Evolutionary conservation across 2,888 invertebrate genomes (phyloP), one percentile per base, ranked within the genome.

Genomic region (Corbicula japonica): DNA sequence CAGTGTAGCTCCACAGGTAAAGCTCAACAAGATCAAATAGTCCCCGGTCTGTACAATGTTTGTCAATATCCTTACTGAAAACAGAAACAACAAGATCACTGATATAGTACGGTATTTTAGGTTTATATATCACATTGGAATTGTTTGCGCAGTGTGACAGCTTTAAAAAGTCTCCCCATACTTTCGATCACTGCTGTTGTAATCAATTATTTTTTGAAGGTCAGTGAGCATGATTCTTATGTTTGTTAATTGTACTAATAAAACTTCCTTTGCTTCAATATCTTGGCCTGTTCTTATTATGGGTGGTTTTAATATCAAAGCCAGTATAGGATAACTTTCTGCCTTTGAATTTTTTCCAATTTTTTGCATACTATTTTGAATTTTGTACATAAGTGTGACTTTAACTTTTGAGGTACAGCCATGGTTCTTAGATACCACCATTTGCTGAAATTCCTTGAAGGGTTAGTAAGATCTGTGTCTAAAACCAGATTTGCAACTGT

Each of bases 21-120:
- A 89, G 72, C 87, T 88, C 12, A 84, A 28, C 26, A 88, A 63
- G 6, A 90, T 88, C 10, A 76, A 77, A 1, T 76, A 12, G 54
- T 90, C 90, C 30, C 87, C 86, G 1, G 89, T 90, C 80, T 85
- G 83, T 10, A 88, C 77, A n/a, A 82, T 18, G n/a, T 87, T 85
- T 6, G 90, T 89, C 5, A 90, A 54, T 18, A 87, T 56, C 62
- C 89, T 77, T 2, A 79, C 88, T 88, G 84, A 63, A 87, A 80
- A 58, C 10, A 69, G 18, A 63, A 32, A 76, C 2, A 68, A 44
- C n/a, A 44, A 32, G 28, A 54, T 23, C 28, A 32, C 63, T 32
- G 18, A 44, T 21, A 8, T 12, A 62, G 23, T 12, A 66, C 28
- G 41, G 21, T 18, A 41, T 18, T 12, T 12, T 41, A 10, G 18